These are phyloP conservation scores for Drosophila kohkoa DNA, from an alignment of 1,140 invertebrate species.

Conservation along the genomic window DNA sequence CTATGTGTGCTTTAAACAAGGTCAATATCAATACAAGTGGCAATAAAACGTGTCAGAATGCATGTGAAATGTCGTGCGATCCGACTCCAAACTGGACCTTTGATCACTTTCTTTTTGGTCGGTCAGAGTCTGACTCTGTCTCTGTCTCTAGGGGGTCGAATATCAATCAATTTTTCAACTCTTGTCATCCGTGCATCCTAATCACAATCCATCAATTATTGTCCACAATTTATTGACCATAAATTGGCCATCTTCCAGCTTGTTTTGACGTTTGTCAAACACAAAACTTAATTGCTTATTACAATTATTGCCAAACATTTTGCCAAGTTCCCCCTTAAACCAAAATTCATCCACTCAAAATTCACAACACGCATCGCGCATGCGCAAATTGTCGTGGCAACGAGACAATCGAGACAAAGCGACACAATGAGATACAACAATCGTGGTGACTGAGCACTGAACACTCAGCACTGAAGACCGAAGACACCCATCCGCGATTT, in stretches of 20 bases:
- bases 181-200: background rate
- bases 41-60: constrained; percentile 71
- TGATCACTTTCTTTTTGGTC: constrained; percentile 62
- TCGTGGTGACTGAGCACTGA: background rate
- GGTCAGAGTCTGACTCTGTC: background rate
- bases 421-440: background rate
- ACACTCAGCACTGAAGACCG: background rate
- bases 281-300: constrained; percentile 75
- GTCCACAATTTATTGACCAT: constrained; percentile 69
- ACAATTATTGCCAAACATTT: constrained; percentile 55
- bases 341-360: constrained; percentile 14
- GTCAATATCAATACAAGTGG: constrained; percentile 75
- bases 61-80: constrained; percentile 35
- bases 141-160: constrained; percentile 8
- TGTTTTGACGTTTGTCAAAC: constrained; percentile 75
- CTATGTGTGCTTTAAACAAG: constrained; percentile 66
- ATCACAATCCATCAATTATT: constrained; percentile 29
- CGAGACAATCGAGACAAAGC: constrained; percentile 35
- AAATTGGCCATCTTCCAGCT: constrained; percentile 45
- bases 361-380: constrained; percentile 36
- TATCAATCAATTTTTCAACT: constrained; percentile 28
- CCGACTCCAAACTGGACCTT: constrained; percentile 12
- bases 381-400: constrained; percentile 39
- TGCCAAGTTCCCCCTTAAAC: constrained; percentile 25
- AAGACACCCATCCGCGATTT: constrained; percentile 21